Evolutionary conservation across 2,113 vertebrate species (phyloP), one percentile per base, ranked within the genome.

Genomic region (Lasiurus borealis): DNA sequence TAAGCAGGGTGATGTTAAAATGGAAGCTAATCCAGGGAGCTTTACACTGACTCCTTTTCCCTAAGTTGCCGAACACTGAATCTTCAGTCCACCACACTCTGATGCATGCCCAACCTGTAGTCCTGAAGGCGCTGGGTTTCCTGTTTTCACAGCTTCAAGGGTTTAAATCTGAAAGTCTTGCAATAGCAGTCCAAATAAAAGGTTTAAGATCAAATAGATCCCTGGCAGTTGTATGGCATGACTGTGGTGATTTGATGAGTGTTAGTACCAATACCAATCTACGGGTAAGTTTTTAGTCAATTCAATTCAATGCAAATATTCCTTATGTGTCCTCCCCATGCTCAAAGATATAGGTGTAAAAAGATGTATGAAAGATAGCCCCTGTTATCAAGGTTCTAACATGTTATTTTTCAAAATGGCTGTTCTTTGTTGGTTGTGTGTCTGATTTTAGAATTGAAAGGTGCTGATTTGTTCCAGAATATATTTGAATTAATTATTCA

Each of bases 371-470:
- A 68, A 68, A 87, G 23, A 5, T 40, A 76, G 44, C 40, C 46
- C n/a, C 12, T 57, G 3, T 23, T 68, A 3, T 44, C 10, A 27
- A 54, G 25, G 50, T 62, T 62, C 44, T 14, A 52, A 29, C 14
- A 15, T 40, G 15, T 21, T 68, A 10, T 87, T 91, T 97, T 71
- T 52, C 72, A 54, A 82, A 76, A 12, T 34, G 75, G 27, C 29
- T 48, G 0, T 90, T 75, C 46, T 54, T 5, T 90, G 93, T 95
- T 84, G 21, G 52, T 83, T 73, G 12, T 88, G 44, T 85, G 21
- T 78, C 29, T 69, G 18, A 57, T 85, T 85, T 81, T 78, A 85
- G 52, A 88, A 34, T 80, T 82, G 68, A 92, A 29, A 85, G 27
- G 14, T 3, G 29, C 23, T 27, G 14, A 18, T 88, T 84, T 62